These are phyloP conservation scores for Uloborus diversus DNA, from an alignment of 1,140 invertebrate species.

Conservation along the genomic window DNA sequence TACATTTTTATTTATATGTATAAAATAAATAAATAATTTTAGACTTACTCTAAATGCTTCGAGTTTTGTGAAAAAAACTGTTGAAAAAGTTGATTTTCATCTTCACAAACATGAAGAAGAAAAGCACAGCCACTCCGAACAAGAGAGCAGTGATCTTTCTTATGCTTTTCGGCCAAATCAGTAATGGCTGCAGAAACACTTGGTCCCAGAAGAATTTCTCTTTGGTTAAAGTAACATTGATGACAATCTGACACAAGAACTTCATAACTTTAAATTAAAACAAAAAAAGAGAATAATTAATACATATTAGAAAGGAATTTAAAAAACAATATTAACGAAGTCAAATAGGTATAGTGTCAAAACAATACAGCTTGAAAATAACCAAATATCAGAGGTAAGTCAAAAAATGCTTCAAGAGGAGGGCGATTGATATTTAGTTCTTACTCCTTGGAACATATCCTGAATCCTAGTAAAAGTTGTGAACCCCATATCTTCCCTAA, in stretches of 20 bases:
- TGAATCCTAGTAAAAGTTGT: too few relatives aligned
- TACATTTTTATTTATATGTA: too few relatives aligned
- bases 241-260: conserved; percentile 83
- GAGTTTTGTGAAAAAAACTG: conserved; percentile 84
- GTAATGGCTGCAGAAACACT: conserved; percentile 80
- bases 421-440: too few relatives aligned
- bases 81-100: conserved; percentile 88
- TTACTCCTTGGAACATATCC: too few relatives aligned
- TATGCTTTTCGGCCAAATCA: conserved; percentile 75
- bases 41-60: conserved; percentile 74
- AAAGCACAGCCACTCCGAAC: conserved; percentile 88
- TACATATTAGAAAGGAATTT: too few relatives aligned
- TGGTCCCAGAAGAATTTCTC: conserved; percentile 77
- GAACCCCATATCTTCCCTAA: too few relatives aligned
- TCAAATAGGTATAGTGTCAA: too few relatives aligned
- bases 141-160: conserved; percentile 86
- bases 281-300: conserved; percentile 44
- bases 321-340: too few relatives aligned
- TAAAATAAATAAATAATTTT: too few relatives aligned
- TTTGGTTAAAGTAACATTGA: conserved; percentile 82
- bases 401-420: too few relatives aligned
- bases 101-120: conserved; percentile 88
- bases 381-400: too few relatives aligned
- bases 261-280: conserved; percentile 72
- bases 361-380: too few relatives aligned